Evolutionary conservation across 1,140 invertebrate species (phyloP), one percentile per base, ranked within the genome.

Genomic region (Drosophila truncata): DNA sequence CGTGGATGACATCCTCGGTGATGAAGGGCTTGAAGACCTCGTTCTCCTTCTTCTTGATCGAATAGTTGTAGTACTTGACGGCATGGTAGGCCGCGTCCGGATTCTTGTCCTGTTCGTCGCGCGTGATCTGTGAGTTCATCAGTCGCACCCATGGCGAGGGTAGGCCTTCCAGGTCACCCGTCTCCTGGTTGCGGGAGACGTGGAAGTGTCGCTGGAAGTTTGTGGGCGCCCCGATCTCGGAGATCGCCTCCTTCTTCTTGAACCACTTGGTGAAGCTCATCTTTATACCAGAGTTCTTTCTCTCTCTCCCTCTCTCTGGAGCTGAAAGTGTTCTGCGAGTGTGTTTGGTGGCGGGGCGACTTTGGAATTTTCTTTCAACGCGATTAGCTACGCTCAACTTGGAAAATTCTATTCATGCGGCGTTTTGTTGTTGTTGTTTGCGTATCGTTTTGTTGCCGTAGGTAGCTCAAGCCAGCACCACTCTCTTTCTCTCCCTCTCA

Each of bases 61-160:
- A 96, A 92, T 97, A 96, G 91, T 97, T 97, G 91, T 98, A 98
- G 92, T 97, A 98, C 85, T 98, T 98, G 33, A 99, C 95, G 4
- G 98, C 98, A 92, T 98, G 97, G 25, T 94, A 94, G 0, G 94
- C 94, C 23, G 98, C 98, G 79, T 96, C 95, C 3, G 98, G 98
- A 94, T 99, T 98, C 84, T 98, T 95, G 92, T 96, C 95, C 93
- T 98, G 97, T 92, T 99, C 98, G 47, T 95, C 95, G 75, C 95
- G 95, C 37, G 97, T 97, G 75, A 99, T 98, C 93, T 98, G 97
- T 42, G 96, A 95, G 84, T 97, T 96, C 61, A 99, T 94, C 46
- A 98, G 94, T 42, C 95, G 93, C 31, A 96, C 93, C 97, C 97
- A 98, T 35, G 96, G 94, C 23, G 95, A 94, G 0, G 97, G 97